Evolutionary conservation across 2,888 invertebrate species (phyloP).

Genomic region (Lagria hirta): DNA sequence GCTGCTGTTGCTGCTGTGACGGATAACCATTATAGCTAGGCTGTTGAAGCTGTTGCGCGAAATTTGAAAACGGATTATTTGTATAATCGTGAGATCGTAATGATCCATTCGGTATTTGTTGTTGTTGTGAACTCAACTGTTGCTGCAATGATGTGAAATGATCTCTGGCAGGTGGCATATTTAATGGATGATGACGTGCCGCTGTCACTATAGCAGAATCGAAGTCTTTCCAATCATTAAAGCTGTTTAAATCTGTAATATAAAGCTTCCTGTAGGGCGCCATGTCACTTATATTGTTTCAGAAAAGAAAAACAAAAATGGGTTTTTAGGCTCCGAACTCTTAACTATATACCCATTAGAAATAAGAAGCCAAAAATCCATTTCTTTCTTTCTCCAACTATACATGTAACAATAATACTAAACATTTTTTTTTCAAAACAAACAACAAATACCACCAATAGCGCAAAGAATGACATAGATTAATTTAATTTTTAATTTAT

Average conservation of each 20-base stretch:
- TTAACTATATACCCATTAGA: no score
- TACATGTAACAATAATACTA: no score
- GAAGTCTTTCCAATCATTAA: slow-evolving; percentile 85
- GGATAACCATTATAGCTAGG: slow-evolving; percentile 37
- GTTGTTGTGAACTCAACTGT: slow-evolving; percentile 48
- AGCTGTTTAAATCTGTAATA: slow-evolving; percentile 57
- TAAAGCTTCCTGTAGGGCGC: slow-evolving; percentile 5
- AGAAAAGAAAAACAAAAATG: neutral
- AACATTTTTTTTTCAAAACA: no score
- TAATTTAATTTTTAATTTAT: no score
- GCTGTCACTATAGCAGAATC: slow-evolving; percentile 90
- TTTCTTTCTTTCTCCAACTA: no score
- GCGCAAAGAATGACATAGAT: no score
- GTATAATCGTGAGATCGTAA: slow-evolving; percentile 40
- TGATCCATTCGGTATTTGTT: slow-evolving; percentile 41
- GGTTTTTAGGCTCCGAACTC: no score
- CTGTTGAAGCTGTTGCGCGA: slow-evolving; percentile 46
- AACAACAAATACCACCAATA: no score
- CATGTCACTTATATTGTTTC: slow-evolving; percentile 44
- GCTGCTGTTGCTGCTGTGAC: no score
- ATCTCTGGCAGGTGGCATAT: slow-evolving; percentile 50
- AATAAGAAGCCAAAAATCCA: no score
- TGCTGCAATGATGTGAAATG: slow-evolving; percentile 36
- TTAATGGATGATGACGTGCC: slow-evolving; percentile 60
- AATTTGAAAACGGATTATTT: slow-evolving; percentile 46